phyloP scores from a whole-genome alignment of 2,113 vertebrate species.

The Zapus hudsonius region DNA sequence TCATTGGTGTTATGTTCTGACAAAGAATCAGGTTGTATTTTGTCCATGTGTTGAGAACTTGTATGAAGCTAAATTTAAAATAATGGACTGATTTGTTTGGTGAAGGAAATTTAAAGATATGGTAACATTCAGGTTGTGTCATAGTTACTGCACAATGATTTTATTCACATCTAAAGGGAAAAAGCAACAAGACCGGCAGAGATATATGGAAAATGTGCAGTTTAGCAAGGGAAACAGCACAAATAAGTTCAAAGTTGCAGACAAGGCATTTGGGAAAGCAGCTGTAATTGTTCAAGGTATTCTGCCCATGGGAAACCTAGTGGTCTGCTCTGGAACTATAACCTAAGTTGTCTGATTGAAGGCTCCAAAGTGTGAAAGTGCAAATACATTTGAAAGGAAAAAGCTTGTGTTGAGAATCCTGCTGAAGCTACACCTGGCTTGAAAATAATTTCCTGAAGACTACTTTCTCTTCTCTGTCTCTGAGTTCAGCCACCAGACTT shows the following conservation, averaged over 20 bases:
- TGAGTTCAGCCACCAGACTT: background rate
- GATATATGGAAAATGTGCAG: background rate
- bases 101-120: background rate
- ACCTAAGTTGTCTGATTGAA: background rate
- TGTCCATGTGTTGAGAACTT: background rate
- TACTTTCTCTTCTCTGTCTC: background rate
- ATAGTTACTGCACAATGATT: background rate
- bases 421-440: background rate
- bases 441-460: background rate
- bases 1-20: too few relatives aligned
- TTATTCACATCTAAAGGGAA: background rate
- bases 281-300: background rate
- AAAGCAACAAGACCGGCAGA: background rate
- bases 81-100: background rate
- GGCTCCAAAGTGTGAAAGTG: background rate
- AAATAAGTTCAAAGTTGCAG: background rate
- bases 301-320: background rate
- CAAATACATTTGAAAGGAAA: background rate
- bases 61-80: background rate
- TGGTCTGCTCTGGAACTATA: background rate
- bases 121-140: background rate
- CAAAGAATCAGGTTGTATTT: background rate
- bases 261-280: background rate
- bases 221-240: background rate
- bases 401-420: background rate